Base-by-base conservation (phyloP, 2,888 invertebrate species). In the Lasioglossum oenotherae region DNA sequence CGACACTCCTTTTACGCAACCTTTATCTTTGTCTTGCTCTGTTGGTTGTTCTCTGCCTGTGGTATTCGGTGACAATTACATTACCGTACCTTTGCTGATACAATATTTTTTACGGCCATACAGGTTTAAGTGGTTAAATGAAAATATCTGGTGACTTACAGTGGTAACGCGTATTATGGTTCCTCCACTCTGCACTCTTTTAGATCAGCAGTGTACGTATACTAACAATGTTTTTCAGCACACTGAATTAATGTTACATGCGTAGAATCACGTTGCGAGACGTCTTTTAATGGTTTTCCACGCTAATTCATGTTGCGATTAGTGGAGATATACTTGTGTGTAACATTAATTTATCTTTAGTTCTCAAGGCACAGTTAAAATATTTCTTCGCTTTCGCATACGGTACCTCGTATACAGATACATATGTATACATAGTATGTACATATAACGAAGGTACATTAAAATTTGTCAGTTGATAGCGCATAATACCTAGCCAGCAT, bases 131-230 rank as follows among this genome's bases (percentile, higher is more conserved):
- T 84, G 87, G 81, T 89, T 87, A 90, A 91, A 87, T 89, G 80
- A 90, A 64, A 87, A 87, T 82, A 78, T 92, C 82, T 92, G 82
- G 89, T 92, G 90, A 90, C 90, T 92, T 92, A 86, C 92, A 93
- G 92, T 93, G 92, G 91, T 93, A 90, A 91, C 92, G 89, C 92
- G 89, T 92, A 89, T 92, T 91, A 90, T 91, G 92, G 90, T 94
- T 92, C 93, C 93, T 92, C 93, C 94, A 92, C 92, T 93, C 89
- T 92, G 92, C 93, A 93, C 93, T 91, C 88, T 93, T 89, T 93
- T 92, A 90, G 91, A 93, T 90, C 91, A 91, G 84, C 91, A 91
- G 88, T 92, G 93, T 93, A 93, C 91, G 93, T 93, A 92, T 91
- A 92, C 90, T 92, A 92, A 90, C 87, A 84, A 76, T 78, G 71